phyloP scores from a whole-genome alignment of 2,888 invertebrate genomes.

The Drosophila quinaria region DNA sequence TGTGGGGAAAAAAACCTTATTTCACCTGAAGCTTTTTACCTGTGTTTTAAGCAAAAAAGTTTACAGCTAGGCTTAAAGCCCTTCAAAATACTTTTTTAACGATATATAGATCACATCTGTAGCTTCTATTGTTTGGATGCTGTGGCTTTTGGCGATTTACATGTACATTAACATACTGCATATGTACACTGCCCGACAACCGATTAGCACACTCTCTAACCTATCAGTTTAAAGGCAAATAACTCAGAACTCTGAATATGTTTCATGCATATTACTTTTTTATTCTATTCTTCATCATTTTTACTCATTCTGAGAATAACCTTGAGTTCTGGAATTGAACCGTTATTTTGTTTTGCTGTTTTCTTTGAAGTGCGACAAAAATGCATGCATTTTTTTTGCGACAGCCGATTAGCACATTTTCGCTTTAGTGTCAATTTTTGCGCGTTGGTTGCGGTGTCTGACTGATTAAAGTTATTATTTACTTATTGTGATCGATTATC shows the following conservation, averaged over 20 bases:
- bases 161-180: too few relatives aligned
- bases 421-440: constrained; percentile 3
- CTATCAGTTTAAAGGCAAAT: constrained; percentile 7
- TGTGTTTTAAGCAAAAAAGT: too few relatives aligned
- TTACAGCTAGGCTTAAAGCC: too few relatives aligned
- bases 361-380: constrained; percentile 15
- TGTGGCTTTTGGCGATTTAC: too few relatives aligned
- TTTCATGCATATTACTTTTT: too few relatives aligned
- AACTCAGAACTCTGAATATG: not conserved
- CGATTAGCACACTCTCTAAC: constrained; percentile 10
- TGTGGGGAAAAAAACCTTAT: too few relatives aligned
- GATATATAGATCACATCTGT: too few relatives aligned
- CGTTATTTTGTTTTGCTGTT: constrained; percentile 13
- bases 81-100: too few relatives aligned
- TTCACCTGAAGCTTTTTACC: too few relatives aligned
- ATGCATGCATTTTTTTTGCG: constrained; percentile 7
- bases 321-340: constrained; percentile 9
- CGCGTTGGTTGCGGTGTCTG: constrained; percentile 1
- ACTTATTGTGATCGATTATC: constrained; percentile 1
- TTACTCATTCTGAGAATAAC: constrained; percentile 7
- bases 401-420: constrained; percentile 12
- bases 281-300: constrained; percentile 9
- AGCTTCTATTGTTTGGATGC: too few relatives aligned
- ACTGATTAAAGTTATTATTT: constrained; percentile 7
- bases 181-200: not conserved